Evolutionary conservation across 53 echinoderm and acorn worm genomes (phyloP).

Genomic region (Holothuria leucospilota): DNA sequence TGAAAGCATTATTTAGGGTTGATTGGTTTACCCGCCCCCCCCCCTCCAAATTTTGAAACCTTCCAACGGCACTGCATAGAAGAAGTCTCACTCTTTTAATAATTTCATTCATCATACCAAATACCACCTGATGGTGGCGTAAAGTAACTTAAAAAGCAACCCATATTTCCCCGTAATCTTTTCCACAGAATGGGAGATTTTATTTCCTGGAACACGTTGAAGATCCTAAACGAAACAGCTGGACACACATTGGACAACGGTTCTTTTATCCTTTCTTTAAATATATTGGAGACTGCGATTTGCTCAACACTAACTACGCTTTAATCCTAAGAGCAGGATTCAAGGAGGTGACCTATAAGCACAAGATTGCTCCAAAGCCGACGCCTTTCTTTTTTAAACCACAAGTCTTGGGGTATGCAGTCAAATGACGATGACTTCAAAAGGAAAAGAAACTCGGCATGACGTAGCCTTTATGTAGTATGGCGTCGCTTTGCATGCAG

Average conservation of each 20-base stretch:
- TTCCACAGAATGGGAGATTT: neutral
- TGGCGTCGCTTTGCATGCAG: no score
- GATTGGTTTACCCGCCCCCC: no score
- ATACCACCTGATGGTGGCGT: no score
- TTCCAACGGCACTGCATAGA: no score
- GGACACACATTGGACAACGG: constrained; percentile 16
- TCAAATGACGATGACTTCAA: neutral
- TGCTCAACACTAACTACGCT: neutral
- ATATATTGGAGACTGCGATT: constrained; percentile 4
- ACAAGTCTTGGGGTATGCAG: constrained; percentile 7
- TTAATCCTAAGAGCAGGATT: constrained; percentile 2
- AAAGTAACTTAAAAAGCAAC: no score
- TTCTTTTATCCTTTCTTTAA: constrained; percentile 23
- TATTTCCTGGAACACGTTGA: constrained; percentile 10
- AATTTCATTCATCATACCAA: no score
- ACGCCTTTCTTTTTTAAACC: neutral
- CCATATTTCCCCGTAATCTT: no score
- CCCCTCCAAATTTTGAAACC: no score
- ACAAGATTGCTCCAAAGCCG: constrained; percentile 10
- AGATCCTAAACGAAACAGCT: neutral
- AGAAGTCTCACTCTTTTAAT: no score
- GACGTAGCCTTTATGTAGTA: no score
- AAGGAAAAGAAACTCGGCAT: no score
- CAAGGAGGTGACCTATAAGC: neutral
- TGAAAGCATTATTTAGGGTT: no score